Conservation (phyloP, 1,140 invertebrate species). For the Phymastichus coffea region DNA sequence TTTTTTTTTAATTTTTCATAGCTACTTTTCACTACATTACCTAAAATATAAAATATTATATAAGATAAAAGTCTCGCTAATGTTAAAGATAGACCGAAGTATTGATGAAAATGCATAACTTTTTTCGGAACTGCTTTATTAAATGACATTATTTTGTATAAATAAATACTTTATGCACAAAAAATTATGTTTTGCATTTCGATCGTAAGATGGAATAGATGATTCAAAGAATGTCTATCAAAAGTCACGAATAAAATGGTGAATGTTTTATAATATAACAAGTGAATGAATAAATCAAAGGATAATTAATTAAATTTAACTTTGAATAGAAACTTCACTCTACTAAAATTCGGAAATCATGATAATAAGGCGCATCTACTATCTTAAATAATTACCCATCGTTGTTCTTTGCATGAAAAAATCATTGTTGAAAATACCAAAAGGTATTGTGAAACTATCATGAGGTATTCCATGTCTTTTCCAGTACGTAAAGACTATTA, state of each 20-base stretch:
- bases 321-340: background rate
- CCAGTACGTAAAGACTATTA: slow-evolving; percentile 40
- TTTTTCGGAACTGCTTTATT: too few relatives aligned
- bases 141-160: too few relatives aligned
- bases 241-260: background rate
- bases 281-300: background rate
- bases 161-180: background rate
- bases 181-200: background rate
- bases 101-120: too few relatives aligned
- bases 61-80: too few relatives aligned
- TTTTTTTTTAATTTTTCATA: slow-evolving; percentile 24
- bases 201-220: too few relatives aligned
- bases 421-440: slow-evolving; percentile 51
- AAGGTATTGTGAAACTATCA: slow-evolving; percentile 45
- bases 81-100: too few relatives aligned
- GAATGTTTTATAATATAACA: background rate
- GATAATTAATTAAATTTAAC: background rate
- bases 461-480: slow-evolving; percentile 33
- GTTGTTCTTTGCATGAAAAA: slow-evolving; percentile 38
- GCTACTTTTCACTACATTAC: slow-evolving; percentile 7
- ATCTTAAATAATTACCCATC: slow-evolving; percentile 16
- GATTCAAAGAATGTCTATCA: too few relatives aligned
- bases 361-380: background rate
- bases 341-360: background rate
- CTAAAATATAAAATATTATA: slow-evolving; percentile 1